phyloP scores from a whole-genome alignment of 1,140 invertebrate species.

The Mya arenaria region DNA sequence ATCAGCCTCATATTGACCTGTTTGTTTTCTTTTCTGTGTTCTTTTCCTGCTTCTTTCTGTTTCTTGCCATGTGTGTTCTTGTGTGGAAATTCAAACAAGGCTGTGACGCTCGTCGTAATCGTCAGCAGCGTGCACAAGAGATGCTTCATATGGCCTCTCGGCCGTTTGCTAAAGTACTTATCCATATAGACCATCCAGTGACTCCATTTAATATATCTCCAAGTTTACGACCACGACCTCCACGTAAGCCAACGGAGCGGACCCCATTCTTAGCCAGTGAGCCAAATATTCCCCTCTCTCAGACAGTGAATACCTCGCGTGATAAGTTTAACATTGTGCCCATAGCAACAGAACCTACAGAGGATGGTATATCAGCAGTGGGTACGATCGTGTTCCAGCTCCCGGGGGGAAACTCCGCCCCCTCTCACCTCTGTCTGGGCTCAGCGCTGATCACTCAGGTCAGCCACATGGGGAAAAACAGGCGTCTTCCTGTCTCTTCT shows the following conservation, averaged over 20 bases:
- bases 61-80: conserved; percentile 95
- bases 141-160: conserved; percentile 98
- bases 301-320: conserved; percentile 7
- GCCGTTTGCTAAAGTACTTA: conserved; percentile 93
- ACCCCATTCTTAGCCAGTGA: conserved; percentile 50
- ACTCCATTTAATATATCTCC: conserved; percentile 32
- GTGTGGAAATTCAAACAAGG: conserved; percentile 98
- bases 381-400: conserved; percentile 93
- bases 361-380: conserved; percentile 93
- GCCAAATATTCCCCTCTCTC: conserved; percentile 38
- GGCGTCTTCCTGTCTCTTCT: no score
- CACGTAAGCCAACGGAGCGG: conserved; percentile 49
- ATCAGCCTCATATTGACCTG: conserved; percentile 97
- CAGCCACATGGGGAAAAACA: conserved; percentile 6
- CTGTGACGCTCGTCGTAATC: conserved; percentile 81
- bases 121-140: conserved; percentile 85
- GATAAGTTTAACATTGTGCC: conserved; percentile 87
- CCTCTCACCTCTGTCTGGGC: conserved; percentile 78
- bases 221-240: conserved; percentile 23
- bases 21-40: conserved; percentile 99
- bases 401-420: conserved; percentile 86
- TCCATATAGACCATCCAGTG: conserved; percentile 84
- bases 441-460: conserved; percentile 74
- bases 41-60: conserved; percentile 98
- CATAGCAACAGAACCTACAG: conserved; percentile 94